Evolutionary conservation across 2,797 vertebrate species (phyloP).

Genomic region (Furcifer pardalis): DNA sequence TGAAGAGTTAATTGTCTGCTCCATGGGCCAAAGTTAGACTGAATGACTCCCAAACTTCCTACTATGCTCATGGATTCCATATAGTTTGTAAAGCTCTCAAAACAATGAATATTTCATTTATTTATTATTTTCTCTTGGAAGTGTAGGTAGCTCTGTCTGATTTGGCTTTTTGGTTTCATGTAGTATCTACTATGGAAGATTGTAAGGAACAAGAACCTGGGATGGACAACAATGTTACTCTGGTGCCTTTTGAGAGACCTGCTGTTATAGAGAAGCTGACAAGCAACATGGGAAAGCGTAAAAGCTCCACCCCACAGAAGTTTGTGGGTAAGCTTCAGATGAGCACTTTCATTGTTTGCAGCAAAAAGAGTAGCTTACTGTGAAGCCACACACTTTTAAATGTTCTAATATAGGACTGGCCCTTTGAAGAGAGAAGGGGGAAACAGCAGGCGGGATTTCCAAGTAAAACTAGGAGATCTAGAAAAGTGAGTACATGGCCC

Average conservation of each 20-base stretch:
- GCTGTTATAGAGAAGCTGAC: conserved; percentile 96
- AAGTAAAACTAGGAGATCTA: background rate
- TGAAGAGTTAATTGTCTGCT: background rate
- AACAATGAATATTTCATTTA: conserved; percentile 39
- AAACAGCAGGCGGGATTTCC: background rate
- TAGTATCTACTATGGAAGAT: conserved; percentile 87
- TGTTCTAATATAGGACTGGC: background rate
- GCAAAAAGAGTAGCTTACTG: conserved; percentile 24
- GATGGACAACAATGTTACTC: conserved; percentile 85
- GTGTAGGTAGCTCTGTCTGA: conserved; percentile 71
- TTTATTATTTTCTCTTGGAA: conserved; percentile 41
- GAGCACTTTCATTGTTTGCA: conserved; percentile 61
- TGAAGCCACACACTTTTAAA: conserved; percentile 16
- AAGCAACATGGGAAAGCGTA: conserved; percentile 95
- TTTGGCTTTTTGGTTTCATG: conserved; percentile 74
- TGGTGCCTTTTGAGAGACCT: conserved; percentile 91
- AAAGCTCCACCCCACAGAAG: conserved; percentile 98
- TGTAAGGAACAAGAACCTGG: conserved; percentile 88
- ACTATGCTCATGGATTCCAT: background rate
- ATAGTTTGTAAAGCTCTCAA: conserved; percentile 37
- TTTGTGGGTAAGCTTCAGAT: conserved; percentile 91
- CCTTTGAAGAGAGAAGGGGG: background rate
- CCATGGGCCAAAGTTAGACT: background rate
- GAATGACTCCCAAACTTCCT: background rate
- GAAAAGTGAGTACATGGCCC: background rate